Percentiles rank a stretch among this genome's conserved stretches.
These are phyloP conservation scores for Thunnus albacares DNA, from an alignment of 2,797 vertebrate genomes.

Conservation along the genomic window DNA sequence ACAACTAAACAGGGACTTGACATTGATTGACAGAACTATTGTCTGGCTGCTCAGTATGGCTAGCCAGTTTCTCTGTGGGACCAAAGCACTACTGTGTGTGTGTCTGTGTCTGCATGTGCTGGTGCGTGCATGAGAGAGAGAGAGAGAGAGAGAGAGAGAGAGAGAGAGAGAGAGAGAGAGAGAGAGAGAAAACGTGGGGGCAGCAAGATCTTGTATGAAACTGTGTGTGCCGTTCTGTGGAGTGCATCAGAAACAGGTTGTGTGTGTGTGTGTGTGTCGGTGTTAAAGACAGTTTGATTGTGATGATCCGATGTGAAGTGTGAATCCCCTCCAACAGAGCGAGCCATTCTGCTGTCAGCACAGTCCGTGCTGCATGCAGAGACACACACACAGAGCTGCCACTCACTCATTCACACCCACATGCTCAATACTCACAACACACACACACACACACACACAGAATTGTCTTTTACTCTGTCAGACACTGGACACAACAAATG, in stretches of 20 bases:
- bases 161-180: neutral
- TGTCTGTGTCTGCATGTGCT: neutral
- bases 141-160: no score
- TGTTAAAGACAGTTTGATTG: conserved; percentile 42
- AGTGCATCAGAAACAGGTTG: neutral
- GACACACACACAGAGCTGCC: conserved; percentile 65
- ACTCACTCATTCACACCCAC: conserved; percentile 56
- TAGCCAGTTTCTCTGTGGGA: conserved; percentile 55
- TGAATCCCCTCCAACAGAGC: conserved; percentile 77
- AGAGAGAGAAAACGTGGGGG: neutral
- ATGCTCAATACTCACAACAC: conserved; percentile 32
- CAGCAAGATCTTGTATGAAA: conserved; percentile 38
- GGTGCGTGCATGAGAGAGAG: neutral
- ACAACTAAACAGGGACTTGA: conserved; percentile 49
- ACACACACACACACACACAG: conserved; percentile 53
- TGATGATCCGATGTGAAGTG: conserved; percentile 67
- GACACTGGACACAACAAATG: conserved; percentile 9
- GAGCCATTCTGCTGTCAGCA: conserved; percentile 75
- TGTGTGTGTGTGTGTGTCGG: conserved; percentile 31
- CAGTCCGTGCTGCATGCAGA: conserved; percentile 63
- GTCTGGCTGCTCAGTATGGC: conserved; percentile 68
- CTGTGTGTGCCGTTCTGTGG: conserved; percentile 13
- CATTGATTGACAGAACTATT: conserved; percentile 75
- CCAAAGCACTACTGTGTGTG: conserved; percentile 20
- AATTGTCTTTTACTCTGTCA: conserved; percentile 16